These are phyloP conservation scores for Andrena bicolor DNA, from an alignment of 2,888 invertebrate species.

Conservation along the genomic window DNA sequence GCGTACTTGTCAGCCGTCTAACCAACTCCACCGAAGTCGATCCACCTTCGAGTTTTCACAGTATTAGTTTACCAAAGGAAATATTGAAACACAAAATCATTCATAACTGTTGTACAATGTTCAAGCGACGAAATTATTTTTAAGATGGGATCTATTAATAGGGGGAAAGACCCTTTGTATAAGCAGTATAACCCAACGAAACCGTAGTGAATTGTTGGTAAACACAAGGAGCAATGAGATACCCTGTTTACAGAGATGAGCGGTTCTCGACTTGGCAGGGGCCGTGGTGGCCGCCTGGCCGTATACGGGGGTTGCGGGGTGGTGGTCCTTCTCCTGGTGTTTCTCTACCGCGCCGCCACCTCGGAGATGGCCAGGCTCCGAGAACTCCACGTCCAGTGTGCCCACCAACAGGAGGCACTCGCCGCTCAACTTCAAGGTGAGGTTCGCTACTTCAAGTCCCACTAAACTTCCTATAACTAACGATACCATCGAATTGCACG, in stretches of 20 bases:
- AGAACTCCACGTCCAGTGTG: slow-evolving; percentile 80
- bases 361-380: slow-evolving; percentile 82
- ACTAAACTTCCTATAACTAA: neutral
- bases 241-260: slow-evolving; percentile 78
- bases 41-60: no score
- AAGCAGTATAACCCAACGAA: neutral
- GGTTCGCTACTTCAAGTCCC: no score
- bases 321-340: slow-evolving; percentile 76
- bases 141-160: neutral
- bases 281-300: slow-evolving; percentile 82
- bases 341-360: slow-evolving; percentile 80
- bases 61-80: no score
- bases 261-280: slow-evolving; percentile 82
- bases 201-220: neutral
- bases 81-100: no score
- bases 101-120: no score
- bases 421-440: slow-evolving; percentile 83
- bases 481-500: no score
- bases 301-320: slow-evolving; percentile 78
- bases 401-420: slow-evolving; percentile 81
- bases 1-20: no score
- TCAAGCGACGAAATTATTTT: no score
- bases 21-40: no score
- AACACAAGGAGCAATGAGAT: neutral
- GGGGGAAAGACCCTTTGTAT: neutral